Evolutionary conservation across 2,888 invertebrate genomes (phyloP), one percentile per base, ranked within the genome.

Genomic region (Cinara cedri): DNA sequence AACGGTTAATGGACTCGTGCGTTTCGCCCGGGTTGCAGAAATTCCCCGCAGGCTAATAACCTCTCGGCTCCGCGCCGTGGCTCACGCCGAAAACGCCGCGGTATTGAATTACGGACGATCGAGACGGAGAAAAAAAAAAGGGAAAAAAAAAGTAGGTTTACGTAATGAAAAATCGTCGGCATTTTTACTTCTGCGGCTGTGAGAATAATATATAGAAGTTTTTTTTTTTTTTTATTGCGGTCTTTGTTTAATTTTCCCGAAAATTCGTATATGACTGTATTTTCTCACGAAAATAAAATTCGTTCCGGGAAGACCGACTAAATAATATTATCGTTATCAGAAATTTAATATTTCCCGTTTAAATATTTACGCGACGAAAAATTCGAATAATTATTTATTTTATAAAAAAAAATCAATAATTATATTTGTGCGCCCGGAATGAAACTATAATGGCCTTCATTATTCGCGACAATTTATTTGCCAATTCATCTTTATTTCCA

Each of bases 361-460:
- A n/a, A 34, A 34, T 34, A 34, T 34, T 13, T 9, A 46, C 46
- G 26, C 6, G 24, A 34, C 34, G 34, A 6, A 34, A 14, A 42
- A 34, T n/a, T n/a, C 9, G 9, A 62, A 62, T 34, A 24, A n/a
- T n/a, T 16, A 62, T 42, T 42, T 42, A 42, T 2, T 8, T 26
- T 26, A 42, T 8, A 65, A 65, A 65, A 44, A 44, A 71, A 62
- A 60, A 72, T 60, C 72, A 72, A 72, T 72, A 60, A 19, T 24
- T 49, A 21, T n/a, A 62, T 34, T 34, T 72, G n/a, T 60, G 26
- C 44, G 24, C n/a, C n/a, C 26, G 3, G 71, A 11, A 46, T 16
- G 34, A n/a, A 72, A 72, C n/a, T 72, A 72, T n/a, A 72, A 72
- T 72, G 72, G 49, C 60, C 51, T 63, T 62, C 72, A 49, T 72